Evolutionary conservation across 1,140 invertebrate genomes (phyloP).

Genomic region (Oncopodura yosiiana): DNA sequence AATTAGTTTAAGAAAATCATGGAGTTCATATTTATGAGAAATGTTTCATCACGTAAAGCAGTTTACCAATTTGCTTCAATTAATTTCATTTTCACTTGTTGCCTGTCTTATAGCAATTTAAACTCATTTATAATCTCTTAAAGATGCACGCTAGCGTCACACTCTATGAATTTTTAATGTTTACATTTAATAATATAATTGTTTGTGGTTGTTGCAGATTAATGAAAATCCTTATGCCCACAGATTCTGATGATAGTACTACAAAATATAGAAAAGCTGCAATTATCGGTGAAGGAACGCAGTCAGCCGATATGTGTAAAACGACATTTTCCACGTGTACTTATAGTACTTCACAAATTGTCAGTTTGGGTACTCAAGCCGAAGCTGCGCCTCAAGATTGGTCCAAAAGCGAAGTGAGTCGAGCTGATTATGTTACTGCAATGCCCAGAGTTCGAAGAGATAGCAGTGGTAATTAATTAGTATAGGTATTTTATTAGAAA

Average conservation of each 20-base stretch:
- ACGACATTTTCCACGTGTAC: slow-evolving; percentile 10
- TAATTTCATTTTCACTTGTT: too few species aligned
- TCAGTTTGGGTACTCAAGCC: slow-evolving; percentile 18
- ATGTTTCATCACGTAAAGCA: too few species aligned
- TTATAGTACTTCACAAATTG: slow-evolving; percentile 17
- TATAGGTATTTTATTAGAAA: too few species aligned
- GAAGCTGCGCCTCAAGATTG: neutral
- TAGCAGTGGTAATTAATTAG: neutral
- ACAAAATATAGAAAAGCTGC: slow-evolving; percentile 29
- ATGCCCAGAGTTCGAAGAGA: slow-evolving; percentile 16
- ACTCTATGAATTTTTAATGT: too few species aligned
- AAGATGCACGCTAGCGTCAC: too few species aligned
- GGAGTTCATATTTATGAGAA: too few species aligned
- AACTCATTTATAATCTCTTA: too few species aligned
- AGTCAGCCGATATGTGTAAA: slow-evolving; percentile 17
- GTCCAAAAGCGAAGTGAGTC: slow-evolving; percentile 1
- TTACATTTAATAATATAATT: too few species aligned
- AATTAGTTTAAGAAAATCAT: too few species aligned
- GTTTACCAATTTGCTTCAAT: too few species aligned
- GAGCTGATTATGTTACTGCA: slow-evolving; percentile 1
- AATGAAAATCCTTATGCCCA: slow-evolving; percentile 23
- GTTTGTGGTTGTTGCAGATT: slow-evolving; percentile 9
- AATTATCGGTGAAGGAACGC: slow-evolving; percentile 18
- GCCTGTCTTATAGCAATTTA: too few species aligned
- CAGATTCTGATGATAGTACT: slow-evolving; percentile 21